phyloP scores from a whole-genome alignment of 2,113 vertebrate species.

The Cyphomyrus discorhynchus region DNA sequence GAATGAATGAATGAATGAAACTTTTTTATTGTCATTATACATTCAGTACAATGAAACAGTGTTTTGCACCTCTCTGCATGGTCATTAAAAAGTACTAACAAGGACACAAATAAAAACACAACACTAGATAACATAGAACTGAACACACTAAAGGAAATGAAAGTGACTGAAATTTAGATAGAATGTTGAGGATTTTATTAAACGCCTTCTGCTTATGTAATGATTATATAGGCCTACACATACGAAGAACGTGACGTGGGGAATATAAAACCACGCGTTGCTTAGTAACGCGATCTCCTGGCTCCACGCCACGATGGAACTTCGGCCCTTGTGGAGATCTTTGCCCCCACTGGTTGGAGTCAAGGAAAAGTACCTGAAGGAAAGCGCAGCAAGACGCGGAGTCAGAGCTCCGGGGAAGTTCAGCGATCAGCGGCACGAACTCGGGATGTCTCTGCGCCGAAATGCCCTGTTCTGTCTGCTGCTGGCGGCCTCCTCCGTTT shows the following conservation, averaged over 20 bases:
- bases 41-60: too few species aligned
- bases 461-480: conserved; percentile 19
- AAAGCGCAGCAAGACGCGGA: background rate
- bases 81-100: too few species aligned
- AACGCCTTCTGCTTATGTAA: conserved; percentile 25
- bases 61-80: too few species aligned
- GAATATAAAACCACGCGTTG: conserved; percentile 20
- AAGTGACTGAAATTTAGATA: background rate
- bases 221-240: background rate
- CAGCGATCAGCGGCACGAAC: background rate
- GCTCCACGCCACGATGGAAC: conserved; percentile 18
- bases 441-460: conserved; percentile 38
- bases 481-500: conserved; percentile 23
- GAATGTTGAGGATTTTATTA: background rate
- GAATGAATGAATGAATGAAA: too few species aligned
- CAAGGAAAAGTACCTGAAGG: background rate
- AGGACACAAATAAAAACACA: too few species aligned
- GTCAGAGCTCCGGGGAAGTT: background rate
- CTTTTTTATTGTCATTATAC: too few species aligned
- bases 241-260: fast-evolving
- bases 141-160: background rate
- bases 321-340: conserved; percentile 28
- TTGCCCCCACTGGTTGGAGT: background rate
- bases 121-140: too few species aligned
- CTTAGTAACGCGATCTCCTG: background rate